phyloP scores from a whole-genome alignment of 2,113 vertebrate species.

The Ramphastos sulfuratus region DNA sequence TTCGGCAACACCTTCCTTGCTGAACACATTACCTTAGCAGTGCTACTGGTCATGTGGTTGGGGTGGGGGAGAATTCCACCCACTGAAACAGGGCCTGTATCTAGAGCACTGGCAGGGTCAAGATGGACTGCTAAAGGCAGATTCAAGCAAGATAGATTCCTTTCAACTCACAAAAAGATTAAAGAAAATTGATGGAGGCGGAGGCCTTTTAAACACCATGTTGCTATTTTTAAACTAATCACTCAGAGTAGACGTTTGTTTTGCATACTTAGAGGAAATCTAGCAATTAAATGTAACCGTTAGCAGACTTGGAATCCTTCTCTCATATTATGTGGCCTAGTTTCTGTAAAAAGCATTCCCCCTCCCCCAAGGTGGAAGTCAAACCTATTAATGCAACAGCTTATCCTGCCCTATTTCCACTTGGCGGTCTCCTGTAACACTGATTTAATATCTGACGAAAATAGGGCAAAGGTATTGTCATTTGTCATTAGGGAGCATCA shows the following conservation, averaged over 20 bases:
- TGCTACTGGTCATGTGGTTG: rapidly evolving
- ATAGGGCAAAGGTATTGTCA: constrained; percentile 56
- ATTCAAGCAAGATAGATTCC: neutral
- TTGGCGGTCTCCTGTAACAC: constrained; percentile 21
- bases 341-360: constrained; percentile 30
- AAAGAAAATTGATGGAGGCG: neutral
- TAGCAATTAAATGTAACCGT: constrained; percentile 32
- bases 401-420: constrained; percentile 63
- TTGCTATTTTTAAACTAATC: constrained; percentile 55
- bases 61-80: neutral
- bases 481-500: constrained; percentile 61
- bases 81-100: neutral
- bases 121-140: neutral
- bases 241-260: constrained; percentile 16
- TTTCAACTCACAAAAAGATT: neutral
- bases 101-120: neutral
- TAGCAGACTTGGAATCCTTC: constrained; percentile 16
- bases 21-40: neutral
- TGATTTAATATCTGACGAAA: constrained; percentile 63
- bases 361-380: neutral
- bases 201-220: neutral
- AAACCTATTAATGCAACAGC: constrained; percentile 56
- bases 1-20: neutral
- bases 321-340: constrained; percentile 7
- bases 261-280: constrained; percentile 1